Percentiles rank a stretch among this genome's conserved stretches.
Evolutionary conservation across 2,888 invertebrate species (phyloP).

Genomic region (Koerneria pararmatus): DNA sequence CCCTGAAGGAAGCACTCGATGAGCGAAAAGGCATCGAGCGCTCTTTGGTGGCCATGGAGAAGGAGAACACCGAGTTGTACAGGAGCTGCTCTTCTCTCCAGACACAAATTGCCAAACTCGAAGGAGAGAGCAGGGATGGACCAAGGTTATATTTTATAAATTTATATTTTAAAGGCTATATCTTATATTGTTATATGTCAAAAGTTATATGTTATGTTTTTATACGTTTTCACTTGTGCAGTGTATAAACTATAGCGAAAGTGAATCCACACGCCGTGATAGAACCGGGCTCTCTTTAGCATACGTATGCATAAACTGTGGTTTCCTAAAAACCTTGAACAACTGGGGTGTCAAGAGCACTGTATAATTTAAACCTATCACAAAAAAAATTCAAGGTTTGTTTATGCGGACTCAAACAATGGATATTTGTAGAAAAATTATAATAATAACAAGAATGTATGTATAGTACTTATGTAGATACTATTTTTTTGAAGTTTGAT

Average conservation of each 20-base stretch:
- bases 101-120: slow-evolving; percentile 32
- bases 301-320: too few species aligned
- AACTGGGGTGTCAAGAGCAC: too few species aligned
- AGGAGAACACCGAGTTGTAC: slow-evolving; percentile 48
- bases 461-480: background rate
- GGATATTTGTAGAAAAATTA: background rate
- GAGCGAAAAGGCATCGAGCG: slow-evolving; percentile 47
- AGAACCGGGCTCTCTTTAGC: too few species aligned
- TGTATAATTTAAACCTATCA: too few species aligned
- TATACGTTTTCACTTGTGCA: too few species aligned
- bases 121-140: too few species aligned
- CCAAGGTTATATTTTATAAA: background rate
- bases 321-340: too few species aligned
- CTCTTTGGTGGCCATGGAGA: slow-evolving; percentile 49
- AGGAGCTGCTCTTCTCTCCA: slow-evolving; percentile 45
- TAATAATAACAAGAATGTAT: background rate
- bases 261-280: too few species aligned
- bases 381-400: too few species aligned
- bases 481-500: background rate
- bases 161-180: background rate
- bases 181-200: background rate
- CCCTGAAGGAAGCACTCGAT: slow-evolving; percentile 41
- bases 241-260: too few species aligned
- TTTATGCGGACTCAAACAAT: background rate
- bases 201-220: too few species aligned